Evolutionary conservation across 2,113 vertebrate genomes (phyloP).

Genomic region (Brienomyrus longianalis): DNA sequence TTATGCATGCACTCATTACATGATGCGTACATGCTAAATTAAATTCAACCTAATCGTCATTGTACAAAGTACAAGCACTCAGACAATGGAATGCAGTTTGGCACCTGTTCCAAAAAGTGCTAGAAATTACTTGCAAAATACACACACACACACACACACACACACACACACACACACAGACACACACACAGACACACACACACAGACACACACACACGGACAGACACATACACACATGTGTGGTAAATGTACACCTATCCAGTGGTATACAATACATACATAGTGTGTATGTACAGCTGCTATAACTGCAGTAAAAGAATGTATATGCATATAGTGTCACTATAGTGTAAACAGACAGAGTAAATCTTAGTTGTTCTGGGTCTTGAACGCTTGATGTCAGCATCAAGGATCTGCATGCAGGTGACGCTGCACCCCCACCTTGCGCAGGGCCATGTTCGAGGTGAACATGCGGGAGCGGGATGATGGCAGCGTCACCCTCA

Average conservation of each 20-base stretch:
- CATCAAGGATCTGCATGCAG: not conserved
- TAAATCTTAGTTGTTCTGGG: not conserved
- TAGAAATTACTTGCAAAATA: too few relatives aligned
- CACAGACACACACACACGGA: not conserved
- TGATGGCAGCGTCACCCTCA: slow-evolving; percentile 81
- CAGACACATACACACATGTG: too few relatives aligned
- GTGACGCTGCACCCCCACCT: slow-evolving; percentile 39
- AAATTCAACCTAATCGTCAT: too few relatives aligned
- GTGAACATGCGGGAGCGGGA: slow-evolving; percentile 91
- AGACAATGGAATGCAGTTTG: too few relatives aligned
- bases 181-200: not conserved
- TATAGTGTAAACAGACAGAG: not conserved
- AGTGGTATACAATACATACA: not conserved
- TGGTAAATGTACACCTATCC: too few relatives aligned
- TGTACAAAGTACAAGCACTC: too few relatives aligned
- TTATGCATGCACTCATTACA: too few relatives aligned
- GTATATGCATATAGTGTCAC: not conserved
- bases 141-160: too few relatives aligned
- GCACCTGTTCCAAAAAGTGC: too few relatives aligned
- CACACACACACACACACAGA: too few relatives aligned
- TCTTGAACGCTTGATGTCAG: not conserved
- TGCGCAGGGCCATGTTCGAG: slow-evolving; percentile 86
- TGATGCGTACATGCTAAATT: too few relatives aligned
- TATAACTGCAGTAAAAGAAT: not conserved
- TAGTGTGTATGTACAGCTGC: not conserved